Evolutionary conservation across 2,888 invertebrate species (phyloP).

Genomic region (Plutella xylostella): DNA sequence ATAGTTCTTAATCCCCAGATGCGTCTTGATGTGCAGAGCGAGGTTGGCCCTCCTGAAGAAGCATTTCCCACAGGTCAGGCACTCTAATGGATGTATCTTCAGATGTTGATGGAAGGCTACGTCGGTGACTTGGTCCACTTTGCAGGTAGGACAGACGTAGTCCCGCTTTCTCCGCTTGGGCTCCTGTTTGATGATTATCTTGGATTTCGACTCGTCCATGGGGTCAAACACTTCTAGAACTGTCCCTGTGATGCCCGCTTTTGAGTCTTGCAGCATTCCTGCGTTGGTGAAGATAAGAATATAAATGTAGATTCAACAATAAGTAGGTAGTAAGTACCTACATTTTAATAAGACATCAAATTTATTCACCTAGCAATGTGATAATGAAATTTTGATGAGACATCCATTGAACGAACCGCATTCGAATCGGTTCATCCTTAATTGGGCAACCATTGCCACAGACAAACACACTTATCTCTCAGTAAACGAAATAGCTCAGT

Average conservation of each 20-base stretch:
- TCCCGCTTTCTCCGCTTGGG: slow-evolving; percentile 35
- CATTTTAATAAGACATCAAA: no score
- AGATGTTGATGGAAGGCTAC: slow-evolving; percentile 79
- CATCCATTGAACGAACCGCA: no score
- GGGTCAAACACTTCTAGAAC: slow-evolving; percentile 44
- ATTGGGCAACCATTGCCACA: no score
- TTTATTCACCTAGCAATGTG: no score
- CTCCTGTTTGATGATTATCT: slow-evolving; percentile 60
- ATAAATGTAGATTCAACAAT: no score
- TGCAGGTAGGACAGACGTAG: slow-evolving; percentile 52
- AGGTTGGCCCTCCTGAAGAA: slow-evolving; percentile 81
- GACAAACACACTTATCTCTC: no score
- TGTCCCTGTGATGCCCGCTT: slow-evolving; percentile 35
- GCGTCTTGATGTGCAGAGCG: slow-evolving; percentile 82
- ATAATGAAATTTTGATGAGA: no score
- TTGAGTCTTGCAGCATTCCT: slow-evolving; percentile 28
- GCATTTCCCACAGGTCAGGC: slow-evolving; percentile 83
- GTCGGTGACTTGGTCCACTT: slow-evolving; percentile 75
- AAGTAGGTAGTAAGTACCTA: no score
- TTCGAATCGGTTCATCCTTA: no score
- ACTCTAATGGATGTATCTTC: slow-evolving; percentile 84
- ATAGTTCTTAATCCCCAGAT: slow-evolving; percentile 81
- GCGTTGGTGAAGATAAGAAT: no score
- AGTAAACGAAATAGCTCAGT: no score
- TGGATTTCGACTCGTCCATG: slow-evolving; percentile 50